These are phyloP conservation scores for Ochropacha duplaris DNA, from an alignment of 2,888 invertebrate species.

Conservation along the genomic window DNA sequence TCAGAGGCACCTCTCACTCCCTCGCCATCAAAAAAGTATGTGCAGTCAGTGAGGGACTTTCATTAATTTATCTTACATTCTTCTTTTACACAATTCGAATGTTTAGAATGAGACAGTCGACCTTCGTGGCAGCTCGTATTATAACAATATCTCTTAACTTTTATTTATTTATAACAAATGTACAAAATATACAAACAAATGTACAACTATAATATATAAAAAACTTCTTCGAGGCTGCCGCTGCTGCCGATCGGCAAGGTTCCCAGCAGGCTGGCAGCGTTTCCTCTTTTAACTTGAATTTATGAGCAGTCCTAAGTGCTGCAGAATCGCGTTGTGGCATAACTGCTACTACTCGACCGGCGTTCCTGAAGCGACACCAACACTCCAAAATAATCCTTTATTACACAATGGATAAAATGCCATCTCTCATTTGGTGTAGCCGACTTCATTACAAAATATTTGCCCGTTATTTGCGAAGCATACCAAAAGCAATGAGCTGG, in stretches of 20 bases:
- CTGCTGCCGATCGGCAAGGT: no score
- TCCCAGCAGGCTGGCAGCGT: no score
- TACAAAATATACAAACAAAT: no score
- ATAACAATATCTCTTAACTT: not conserved
- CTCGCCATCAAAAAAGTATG: not conserved
- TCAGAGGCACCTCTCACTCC: slow-evolving; percentile 3
- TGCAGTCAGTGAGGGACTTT: not conserved
- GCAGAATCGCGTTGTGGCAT: not conserved
- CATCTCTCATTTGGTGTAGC: not conserved
- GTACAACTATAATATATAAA: no score
- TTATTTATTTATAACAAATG: no score
- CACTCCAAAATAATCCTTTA: not conserved
- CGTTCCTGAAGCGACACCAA: not conserved
- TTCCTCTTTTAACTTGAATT: no score
- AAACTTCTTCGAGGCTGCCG: no score
- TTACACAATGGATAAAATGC: not conserved
- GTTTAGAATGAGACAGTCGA: not conserved
- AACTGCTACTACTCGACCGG: not conserved
- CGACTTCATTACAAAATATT: not conserved
- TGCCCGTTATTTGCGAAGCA: not conserved
- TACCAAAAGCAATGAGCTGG: not conserved
- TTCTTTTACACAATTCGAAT: not conserved
- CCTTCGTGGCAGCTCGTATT: not conserved
- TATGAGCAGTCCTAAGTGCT: not conserved
- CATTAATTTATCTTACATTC: not conserved